Evolutionary conservation across 2,888 invertebrate genomes (phyloP).

Genomic region (Chydorus sphaericus): DNA sequence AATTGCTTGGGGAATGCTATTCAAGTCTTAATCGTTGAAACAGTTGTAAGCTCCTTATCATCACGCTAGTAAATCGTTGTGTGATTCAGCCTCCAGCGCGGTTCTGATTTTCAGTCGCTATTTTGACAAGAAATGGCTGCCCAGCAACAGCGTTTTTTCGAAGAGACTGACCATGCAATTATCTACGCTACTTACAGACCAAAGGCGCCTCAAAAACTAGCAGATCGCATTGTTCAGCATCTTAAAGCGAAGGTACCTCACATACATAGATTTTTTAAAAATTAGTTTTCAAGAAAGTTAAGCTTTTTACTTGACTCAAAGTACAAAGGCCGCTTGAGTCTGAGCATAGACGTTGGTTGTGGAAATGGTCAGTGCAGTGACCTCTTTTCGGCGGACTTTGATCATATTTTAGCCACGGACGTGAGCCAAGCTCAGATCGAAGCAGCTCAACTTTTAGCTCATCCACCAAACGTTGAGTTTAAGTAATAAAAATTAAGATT

Average conservation of each 20-base stretch:
- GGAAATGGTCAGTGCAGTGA: slow-evolving; percentile 7
- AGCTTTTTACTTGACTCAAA: not conserved
- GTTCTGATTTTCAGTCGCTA: no score
- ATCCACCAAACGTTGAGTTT: not conserved
- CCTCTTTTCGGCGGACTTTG: not conserved
- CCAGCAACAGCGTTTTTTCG: slow-evolving; percentile 22
- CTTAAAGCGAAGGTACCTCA: slow-evolving; percentile 20
- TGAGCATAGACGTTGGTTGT: slow-evolving; percentile 8
- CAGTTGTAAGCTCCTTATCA: no score
- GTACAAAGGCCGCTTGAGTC: slow-evolving; percentile 1
- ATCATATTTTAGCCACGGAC: slow-evolving; percentile 1
- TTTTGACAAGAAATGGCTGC: no score
- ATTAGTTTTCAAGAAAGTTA: no score
- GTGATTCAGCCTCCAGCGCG: no score
- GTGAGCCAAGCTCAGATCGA: slow-evolving; percentile 4
- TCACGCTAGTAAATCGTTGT: no score
- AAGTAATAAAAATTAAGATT: no score
- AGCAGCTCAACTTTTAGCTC: not conserved
- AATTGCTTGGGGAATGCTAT: no score
- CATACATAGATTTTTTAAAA: no score
- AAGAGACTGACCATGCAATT: slow-evolving; percentile 19
- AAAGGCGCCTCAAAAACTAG: slow-evolving; percentile 19
- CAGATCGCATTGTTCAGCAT: slow-evolving; percentile 19
- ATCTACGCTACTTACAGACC: slow-evolving; percentile 21
- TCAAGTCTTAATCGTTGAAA: no score